phyloP scores from a whole-genome alignment of 2,797 vertebrate species.

The Coranthus polyacanthus region DNA sequence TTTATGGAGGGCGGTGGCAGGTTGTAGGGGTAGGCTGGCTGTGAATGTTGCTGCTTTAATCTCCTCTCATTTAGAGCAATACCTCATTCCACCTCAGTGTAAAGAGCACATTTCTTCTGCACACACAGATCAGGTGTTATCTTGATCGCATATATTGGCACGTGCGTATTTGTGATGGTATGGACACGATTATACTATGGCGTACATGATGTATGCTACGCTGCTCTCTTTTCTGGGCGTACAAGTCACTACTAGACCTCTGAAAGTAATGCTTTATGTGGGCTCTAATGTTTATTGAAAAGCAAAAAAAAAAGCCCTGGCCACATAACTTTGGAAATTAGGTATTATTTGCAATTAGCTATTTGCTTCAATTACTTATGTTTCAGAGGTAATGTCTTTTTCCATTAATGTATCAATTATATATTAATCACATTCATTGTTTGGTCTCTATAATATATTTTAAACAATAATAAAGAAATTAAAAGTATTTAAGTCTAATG shows the following conservation, averaged over 20 bases:
- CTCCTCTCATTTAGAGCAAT: constrained; percentile 58
- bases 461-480: too few relatives aligned
- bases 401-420: too few relatives aligned
- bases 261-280: neutral
- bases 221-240: constrained; percentile 11
- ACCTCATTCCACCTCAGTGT: constrained; percentile 46
- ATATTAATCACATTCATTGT: too few relatives aligned
- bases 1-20: constrained; percentile 25
- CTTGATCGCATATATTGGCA: constrained; percentile 41
- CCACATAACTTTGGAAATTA: neutral
- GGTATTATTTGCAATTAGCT: constrained; percentile 4
- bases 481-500: too few relatives aligned
- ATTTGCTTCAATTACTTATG: too few relatives aligned
- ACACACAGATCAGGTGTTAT: constrained; percentile 32
- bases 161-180: constrained; percentile 7
- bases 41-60: constrained; percentile 63
- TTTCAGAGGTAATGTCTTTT: neutral
- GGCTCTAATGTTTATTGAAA: too few relatives aligned
- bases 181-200: constrained; percentile 20
- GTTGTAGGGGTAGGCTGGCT: constrained; percentile 15
- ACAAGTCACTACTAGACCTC: neutral
- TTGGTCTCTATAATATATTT: neutral
- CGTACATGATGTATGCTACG: constrained; percentile 19
- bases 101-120: constrained; percentile 43
- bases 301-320: neutral